Conservation (phyloP, 92 coral and sea anemone species). For the Heliopora coerulea region DNA sequence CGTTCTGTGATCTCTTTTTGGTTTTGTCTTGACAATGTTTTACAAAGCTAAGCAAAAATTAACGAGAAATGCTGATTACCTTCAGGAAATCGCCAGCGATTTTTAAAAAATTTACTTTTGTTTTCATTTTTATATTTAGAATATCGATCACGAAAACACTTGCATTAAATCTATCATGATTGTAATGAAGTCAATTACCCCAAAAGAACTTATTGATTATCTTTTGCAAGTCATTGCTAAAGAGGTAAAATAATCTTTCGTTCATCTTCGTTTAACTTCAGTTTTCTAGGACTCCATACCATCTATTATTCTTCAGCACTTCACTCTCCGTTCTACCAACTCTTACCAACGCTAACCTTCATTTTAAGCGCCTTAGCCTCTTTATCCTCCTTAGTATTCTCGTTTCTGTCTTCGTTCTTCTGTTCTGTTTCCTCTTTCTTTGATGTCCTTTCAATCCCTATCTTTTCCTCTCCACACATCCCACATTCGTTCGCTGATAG, state of each 20-base stretch:
- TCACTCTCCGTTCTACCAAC: neutral
- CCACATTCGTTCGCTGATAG: neutral
- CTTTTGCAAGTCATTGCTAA: slow-evolving; percentile 20
- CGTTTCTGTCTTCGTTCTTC: slow-evolving; percentile 2
- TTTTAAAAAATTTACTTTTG: neutral
- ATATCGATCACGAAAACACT: neutral
- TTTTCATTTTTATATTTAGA: neutral
- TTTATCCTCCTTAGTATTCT: neutral
- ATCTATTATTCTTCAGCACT: too few species aligned
- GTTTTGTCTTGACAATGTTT: too few species aligned
- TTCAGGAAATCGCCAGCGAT: too few species aligned
- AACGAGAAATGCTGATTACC: too few species aligned
- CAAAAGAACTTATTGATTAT: slow-evolving; percentile 10
- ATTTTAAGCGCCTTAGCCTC: neutral
- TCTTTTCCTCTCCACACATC: neutral
- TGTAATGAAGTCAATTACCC: slow-evolving; percentile 18
- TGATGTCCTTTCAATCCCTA: neutral
- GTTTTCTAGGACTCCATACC: too few species aligned
- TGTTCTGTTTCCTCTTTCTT: neutral
- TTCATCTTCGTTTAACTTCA: too few species aligned
- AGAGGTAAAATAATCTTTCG: slow-evolving; percentile 13
- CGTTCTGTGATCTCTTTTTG: too few species aligned
- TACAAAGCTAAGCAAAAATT: too few species aligned
- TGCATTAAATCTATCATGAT: neutral
- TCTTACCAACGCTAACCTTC: neutral